Evolutionary conservation across 2,797 vertebrate species (phyloP).

Genomic region (Sebastes kiyomatsui): DNA sequence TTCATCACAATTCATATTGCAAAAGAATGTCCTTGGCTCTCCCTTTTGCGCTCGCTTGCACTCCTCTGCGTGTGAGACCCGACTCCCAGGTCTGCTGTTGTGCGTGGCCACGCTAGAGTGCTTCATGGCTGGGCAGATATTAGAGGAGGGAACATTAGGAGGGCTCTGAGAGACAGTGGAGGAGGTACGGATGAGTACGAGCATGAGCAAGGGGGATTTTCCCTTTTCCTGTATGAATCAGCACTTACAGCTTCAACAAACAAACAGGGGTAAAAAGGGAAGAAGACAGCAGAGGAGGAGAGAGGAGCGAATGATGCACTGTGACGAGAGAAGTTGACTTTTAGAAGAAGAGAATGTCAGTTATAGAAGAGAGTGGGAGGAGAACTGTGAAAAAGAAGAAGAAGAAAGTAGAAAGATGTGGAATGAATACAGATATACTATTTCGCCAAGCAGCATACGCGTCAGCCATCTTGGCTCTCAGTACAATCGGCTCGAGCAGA

Average conservation of each 20-base stretch:
- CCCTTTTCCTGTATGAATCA: conserved; percentile 69
- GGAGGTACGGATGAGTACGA: conserved; percentile 38
- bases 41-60: conserved; percentile 29
- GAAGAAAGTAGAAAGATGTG: conserved; percentile 29
- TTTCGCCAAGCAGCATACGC: conserved; percentile 24
- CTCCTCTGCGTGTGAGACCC: conserved; percentile 51
- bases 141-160: conserved; percentile 42
- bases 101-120: conserved; percentile 51
- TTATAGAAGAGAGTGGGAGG: conserved; percentile 54
- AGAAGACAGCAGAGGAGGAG: conserved; percentile 3
- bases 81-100: conserved; percentile 48
- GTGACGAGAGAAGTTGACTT: conserved; percentile 5
- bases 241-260: conserved; percentile 56
- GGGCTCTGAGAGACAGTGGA: conserved; percentile 21
- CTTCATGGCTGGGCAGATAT: conserved; percentile 47
- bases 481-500: conserved; percentile 40
- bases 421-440: conserved; percentile 37
- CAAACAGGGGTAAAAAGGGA: conserved; percentile 6
- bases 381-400: conserved; percentile 31
- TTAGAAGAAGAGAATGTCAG: conserved; percentile 13
- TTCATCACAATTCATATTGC: conserved; percentile 17
- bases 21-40: conserved; percentile 67
- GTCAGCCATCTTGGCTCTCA: conserved; percentile 42
- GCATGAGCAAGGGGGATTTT: conserved; percentile 64
- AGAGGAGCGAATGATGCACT: conserved; percentile 14